phyloP scores from a whole-genome alignment of 2,113 vertebrate species.

The Triplophysa dalaica region DNA sequence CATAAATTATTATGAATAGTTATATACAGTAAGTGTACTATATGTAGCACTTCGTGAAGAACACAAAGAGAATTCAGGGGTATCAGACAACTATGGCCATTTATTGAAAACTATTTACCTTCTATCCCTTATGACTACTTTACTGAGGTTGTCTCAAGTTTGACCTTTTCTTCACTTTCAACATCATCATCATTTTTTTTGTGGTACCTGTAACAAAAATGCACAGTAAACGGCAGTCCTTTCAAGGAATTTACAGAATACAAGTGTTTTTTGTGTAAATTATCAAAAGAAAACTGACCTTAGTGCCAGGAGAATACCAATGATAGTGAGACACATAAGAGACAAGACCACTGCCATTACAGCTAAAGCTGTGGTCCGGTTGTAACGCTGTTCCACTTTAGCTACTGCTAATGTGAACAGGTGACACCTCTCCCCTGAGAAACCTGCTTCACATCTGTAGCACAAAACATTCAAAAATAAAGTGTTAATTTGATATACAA shows the following conservation, averaged over 20 bases:
- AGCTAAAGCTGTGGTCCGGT: conserved; percentile 78
- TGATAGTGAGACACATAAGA: conserved; percentile 79
- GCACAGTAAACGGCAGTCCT: background rate
- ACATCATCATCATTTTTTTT: conserved; percentile 79
- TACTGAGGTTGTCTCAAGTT: conserved; percentile 77
- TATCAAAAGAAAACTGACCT: conserved; percentile 66
- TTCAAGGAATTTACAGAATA: background rate
- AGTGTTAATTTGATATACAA: background rate
- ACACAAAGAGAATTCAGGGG: background rate
- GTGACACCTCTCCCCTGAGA: conserved; percentile 81
- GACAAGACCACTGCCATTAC: conserved; percentile 80
- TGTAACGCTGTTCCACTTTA: conserved; percentile 67
- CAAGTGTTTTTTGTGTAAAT: no score
- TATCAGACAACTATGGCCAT: background rate
- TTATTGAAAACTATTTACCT: conserved; percentile 32
- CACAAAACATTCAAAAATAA: background rate
- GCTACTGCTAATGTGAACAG: conserved; percentile 73
- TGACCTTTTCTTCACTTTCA: conserved; percentile 85
- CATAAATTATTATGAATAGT: background rate
- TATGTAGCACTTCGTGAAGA: no score
- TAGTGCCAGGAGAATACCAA: conserved; percentile 77
- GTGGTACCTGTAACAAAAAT: conserved; percentile 73
- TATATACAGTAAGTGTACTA: background rate
- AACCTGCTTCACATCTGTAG: conserved; percentile 73
- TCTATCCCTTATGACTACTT: conserved; percentile 53